Conservation (phyloP, 2,888 invertebrate species). For the Leptinotarsa rubiginosa region DNA sequence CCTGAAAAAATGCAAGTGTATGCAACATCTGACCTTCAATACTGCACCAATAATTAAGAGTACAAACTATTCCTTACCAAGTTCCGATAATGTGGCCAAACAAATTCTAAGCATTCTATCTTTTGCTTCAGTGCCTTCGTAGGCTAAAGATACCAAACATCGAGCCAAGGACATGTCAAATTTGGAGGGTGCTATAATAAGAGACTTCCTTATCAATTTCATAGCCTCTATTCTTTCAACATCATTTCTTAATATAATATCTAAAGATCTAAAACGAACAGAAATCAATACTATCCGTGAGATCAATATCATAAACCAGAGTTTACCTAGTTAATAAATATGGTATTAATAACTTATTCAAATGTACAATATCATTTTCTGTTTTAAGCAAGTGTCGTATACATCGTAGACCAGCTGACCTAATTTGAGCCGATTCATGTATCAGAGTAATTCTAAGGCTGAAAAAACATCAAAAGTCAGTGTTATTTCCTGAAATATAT, state of each 20-base stretch:
- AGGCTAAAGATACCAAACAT: constrained; percentile 85
- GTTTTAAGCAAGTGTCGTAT: constrained; percentile 85
- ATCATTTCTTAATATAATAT: constrained; percentile 90
- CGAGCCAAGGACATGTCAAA: constrained; percentile 83
- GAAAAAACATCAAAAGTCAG: constrained; percentile 53
- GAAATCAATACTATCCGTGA: constrained; percentile 10
- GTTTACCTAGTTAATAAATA: constrained; percentile 81
- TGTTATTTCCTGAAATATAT: no score
- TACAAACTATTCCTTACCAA: constrained; percentile 70
- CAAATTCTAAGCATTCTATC: constrained; percentile 88
- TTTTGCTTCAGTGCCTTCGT: constrained; percentile 79
- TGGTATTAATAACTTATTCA: constrained; percentile 86
- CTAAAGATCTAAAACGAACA: constrained; percentile 77
- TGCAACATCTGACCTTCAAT: no score
- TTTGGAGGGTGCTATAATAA: constrained; percentile 73
- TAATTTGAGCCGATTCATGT: constrained; percentile 88
- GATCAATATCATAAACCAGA: background rate
- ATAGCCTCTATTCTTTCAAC: constrained; percentile 92
- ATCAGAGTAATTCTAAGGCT: constrained; percentile 88
- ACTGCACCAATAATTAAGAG: no score
- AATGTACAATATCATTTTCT: constrained; percentile 81
- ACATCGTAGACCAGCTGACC: constrained; percentile 89
- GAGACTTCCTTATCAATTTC: constrained; percentile 81
- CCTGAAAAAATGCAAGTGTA: constrained; percentile 67
- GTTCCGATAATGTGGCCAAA: constrained; percentile 88